phyloP scores from a whole-genome alignment of 2,797 vertebrate species.

The Pseudochirops corinnae region DNA sequence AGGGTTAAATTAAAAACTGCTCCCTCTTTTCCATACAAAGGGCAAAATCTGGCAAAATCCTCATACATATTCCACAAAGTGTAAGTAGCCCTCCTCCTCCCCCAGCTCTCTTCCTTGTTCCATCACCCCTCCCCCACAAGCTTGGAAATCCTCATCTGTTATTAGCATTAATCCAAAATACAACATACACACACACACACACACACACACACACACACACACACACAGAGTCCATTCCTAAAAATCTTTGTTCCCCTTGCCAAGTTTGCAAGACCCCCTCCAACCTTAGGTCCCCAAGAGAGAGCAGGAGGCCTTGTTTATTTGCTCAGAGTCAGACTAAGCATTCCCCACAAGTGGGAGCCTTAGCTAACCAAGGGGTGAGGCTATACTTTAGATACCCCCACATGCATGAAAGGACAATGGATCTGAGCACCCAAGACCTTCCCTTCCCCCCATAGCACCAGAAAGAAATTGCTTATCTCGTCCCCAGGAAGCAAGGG shows the following conservation, averaged over 20 bases:
- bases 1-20: constrained; percentile 53
- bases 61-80: constrained; percentile 52
- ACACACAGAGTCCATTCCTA: constrained; percentile 57
- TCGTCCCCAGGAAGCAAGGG: constrained; percentile 65
- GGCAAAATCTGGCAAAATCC: constrained; percentile 12
- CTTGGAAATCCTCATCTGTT: constrained; percentile 65
- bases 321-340: constrained; percentile 63
- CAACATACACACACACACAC: constrained; percentile 50
- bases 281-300: constrained; percentile 68
- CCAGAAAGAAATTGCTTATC: constrained; percentile 60
- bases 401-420: constrained; percentile 47
- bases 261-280: constrained; percentile 58
- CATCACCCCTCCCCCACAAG: not conserved
- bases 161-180: constrained; percentile 73
- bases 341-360: constrained; percentile 62
- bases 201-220: constrained; percentile 47
- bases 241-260: constrained; percentile 70
- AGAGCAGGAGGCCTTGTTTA: constrained; percentile 76
- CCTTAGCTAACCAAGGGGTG: constrained; percentile 16
- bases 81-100: constrained; percentile 4
- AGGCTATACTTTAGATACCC: constrained; percentile 53
- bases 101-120: not conserved
- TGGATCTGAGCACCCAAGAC: constrained; percentile 71
- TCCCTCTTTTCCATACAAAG: constrained; percentile 55
- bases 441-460: constrained; percentile 47